Conservation (phyloP, 1,140 invertebrate species). For the Matsumurasca onukii region DNA sequence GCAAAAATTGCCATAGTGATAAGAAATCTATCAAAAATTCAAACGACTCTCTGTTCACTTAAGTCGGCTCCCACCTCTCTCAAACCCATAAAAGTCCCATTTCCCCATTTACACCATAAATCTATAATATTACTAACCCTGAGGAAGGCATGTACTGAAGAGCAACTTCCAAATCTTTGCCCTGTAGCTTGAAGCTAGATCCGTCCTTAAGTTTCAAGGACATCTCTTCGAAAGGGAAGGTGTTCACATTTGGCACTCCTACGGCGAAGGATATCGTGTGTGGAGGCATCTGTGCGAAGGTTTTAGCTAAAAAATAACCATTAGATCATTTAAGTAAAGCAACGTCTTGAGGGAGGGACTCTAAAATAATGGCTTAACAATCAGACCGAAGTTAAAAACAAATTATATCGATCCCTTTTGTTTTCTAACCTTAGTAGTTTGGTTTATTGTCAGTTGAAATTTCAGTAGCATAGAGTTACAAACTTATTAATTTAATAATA, state of each 20-base stretch:
- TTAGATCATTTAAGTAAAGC: not conserved
- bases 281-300: slow-evolving; percentile 63
- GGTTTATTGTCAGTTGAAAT: not conserved
- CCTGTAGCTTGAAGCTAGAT: slow-evolving; percentile 55
- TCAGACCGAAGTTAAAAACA: not conserved
- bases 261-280: slow-evolving; percentile 71
- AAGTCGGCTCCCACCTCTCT: too few species aligned
- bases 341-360: not conserved
- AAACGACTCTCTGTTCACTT: too few species aligned
- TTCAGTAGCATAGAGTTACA: too few species aligned
- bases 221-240: slow-evolving; percentile 71
- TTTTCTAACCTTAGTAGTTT: not conserved
- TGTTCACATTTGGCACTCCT: slow-evolving; percentile 73
- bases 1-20: too few species aligned
- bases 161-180: slow-evolving; percentile 58
- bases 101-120: slow-evolving; percentile 21
- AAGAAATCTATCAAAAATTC: too few species aligned
- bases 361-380: not conserved
- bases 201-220: slow-evolving; percentile 63
- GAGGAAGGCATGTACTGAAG: slow-evolving; percentile 74
- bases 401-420: not conserved
- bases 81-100: too few species aligned
- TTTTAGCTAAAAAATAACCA: slow-evolving; percentile 55
- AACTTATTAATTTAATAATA: too few species aligned
- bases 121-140: too few species aligned